phyloP scores from a whole-genome alignment of 2,797 vertebrate species.

The Pipistrellus pipistrellus region DNA sequence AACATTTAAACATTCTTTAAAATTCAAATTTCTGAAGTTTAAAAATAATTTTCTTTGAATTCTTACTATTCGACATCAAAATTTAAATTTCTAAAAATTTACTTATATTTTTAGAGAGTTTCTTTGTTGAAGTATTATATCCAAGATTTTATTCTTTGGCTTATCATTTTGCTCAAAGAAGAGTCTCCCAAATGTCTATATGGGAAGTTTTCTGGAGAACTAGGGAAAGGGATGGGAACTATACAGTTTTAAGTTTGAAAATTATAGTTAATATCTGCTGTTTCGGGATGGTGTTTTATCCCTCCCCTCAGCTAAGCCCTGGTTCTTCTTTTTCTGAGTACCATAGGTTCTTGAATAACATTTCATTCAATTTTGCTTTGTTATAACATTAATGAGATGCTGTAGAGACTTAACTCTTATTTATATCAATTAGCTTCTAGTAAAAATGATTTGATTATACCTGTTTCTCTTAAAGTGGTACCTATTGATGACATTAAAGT shows the following conservation, averaged over 20 bases:
- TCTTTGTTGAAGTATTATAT: not conserved
- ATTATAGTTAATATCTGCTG: not conserved
- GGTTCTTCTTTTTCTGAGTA: not conserved
- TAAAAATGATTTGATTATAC: not conserved
- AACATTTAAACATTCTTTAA: not conserved
- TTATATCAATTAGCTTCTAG: not conserved
- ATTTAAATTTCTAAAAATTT: not conserved
- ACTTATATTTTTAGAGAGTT: constrained; percentile 6
- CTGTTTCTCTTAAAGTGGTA: not conserved
- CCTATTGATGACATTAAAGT: not conserved
- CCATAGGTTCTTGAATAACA: not conserved
- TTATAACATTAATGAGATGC: not conserved
- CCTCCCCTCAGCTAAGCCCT: not conserved
- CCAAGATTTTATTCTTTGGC: not conserved
- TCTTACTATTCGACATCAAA: not conserved
- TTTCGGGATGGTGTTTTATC: not conserved
- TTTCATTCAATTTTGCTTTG: not conserved
- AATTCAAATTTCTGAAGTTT: not conserved
- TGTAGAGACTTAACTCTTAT: not conserved
- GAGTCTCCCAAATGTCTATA: not conserved
- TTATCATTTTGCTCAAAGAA: not conserved
- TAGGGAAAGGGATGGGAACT: not conserved
- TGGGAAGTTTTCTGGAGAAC: not conserved
- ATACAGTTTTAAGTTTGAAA: not conserved
- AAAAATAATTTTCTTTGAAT: not conserved